These are phyloP conservation scores for Orestias chungarensis DNA, from an alignment of 2,797 vertebrate genomes.

Conservation along the genomic window DNA sequence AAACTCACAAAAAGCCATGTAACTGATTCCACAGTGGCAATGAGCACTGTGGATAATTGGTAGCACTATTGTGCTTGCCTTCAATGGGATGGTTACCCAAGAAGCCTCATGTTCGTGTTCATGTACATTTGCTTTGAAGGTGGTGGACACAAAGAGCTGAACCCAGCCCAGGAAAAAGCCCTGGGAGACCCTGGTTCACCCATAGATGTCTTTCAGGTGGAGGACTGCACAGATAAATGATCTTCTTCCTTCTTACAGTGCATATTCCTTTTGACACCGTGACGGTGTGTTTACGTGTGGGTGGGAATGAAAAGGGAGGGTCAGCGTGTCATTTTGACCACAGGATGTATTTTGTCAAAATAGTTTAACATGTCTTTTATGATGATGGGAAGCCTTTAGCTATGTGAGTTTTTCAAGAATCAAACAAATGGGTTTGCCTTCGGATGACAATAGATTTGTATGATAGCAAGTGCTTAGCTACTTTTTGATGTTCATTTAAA, in stretches of 20 bases:
- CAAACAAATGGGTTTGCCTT: background rate
- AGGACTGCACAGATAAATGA: conserved; percentile 66
- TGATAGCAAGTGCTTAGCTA: background rate
- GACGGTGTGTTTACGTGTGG: conserved; percentile 27
- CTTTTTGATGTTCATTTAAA: background rate
- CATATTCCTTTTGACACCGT: conserved; percentile 25
- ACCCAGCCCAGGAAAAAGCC: conserved; percentile 80
- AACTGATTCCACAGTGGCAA: conserved; percentile 81
- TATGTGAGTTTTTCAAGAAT: conserved; percentile 20
- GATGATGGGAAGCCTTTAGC: conserved; percentile 31
- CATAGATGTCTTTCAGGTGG: conserved; percentile 73
- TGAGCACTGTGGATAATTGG: conserved; percentile 82
- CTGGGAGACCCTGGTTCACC: conserved; percentile 76
- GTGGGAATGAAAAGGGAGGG: conserved; percentile 35
- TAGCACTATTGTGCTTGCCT: conserved; percentile 77
- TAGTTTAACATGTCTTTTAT: conserved; percentile 51
- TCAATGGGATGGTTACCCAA: conserved; percentile 85
- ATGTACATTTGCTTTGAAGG: conserved; percentile 85
- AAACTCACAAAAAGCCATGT: conserved; percentile 72
- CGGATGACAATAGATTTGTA: background rate
- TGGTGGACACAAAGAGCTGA: conserved; percentile 80
- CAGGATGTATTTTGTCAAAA: conserved; percentile 75
- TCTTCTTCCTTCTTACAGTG: conserved; percentile 58
- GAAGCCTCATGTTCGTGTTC: conserved; percentile 85
- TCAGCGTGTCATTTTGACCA: conserved; percentile 46